Base-by-base conservation (phyloP, 2,888 invertebrate genomes). In the Caenorhabditis sinica region DNA sequence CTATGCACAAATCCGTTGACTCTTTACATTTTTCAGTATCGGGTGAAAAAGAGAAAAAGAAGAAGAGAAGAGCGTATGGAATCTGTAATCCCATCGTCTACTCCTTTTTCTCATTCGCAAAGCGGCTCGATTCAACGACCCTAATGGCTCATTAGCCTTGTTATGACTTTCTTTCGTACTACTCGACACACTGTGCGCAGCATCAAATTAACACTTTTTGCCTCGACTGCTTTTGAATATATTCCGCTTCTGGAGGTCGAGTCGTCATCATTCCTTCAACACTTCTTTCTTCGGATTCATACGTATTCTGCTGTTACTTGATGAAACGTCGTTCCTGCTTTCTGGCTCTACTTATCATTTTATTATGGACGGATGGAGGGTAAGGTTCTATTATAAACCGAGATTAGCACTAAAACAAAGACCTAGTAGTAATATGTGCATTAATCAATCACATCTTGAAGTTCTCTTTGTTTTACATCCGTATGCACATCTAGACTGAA, bases 101-200 rank as follows among this genome's bases (percentile, higher is more conserved):
- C 25, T 53, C 33, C 40, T 45, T 65, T 28, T 28, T 65, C 49
- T 49, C 43, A 51, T 51, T 60, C 49, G 33, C 60, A 60, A 53
- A 36, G 63, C 74, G 56, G 53, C 60, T 60, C 60, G 60, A 72
- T 72, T 33, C 53, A 56, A 43, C 61, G 20, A 61, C 30, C 51
- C 74, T 74, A 83, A 75, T 83, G 74, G 79, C 83, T 83, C 79
- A 83, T 83, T 83, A 83, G 79, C 83, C 79, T 83, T 75, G 83
- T 83, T 83, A 83, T 83, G 83, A 83, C 68, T 43, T 69, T 74
- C 65, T 43, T 40, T 68, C 63, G 53, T 66, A 53, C 66, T 66
- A 63, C 56, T 74, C 76, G 51, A 71, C 69, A 72, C 73, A 77
- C 72, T 79, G 75, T 75, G 56, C 51, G 68, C 63, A 69, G 68